Evolutionary conservation across 2,113 vertebrate genomes (phyloP), one percentile per base, ranked within the genome.

Genomic region (Pangasianodon hypophthalmus): DNA sequence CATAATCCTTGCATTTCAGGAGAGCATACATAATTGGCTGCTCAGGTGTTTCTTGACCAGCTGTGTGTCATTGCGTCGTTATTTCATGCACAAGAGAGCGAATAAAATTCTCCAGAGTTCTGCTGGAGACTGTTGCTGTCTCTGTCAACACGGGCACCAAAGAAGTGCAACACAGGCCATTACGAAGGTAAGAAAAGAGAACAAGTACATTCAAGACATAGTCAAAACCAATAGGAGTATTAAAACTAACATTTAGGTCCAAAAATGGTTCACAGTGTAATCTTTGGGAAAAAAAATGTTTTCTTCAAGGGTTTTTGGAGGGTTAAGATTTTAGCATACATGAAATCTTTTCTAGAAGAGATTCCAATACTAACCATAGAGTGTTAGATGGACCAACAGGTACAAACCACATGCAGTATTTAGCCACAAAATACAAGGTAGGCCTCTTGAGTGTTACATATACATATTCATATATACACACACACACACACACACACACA

Each of bases 31-130:
- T 37, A 88, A 88, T 82, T 88, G 60, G 56, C 58, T 88, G 46
- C 80, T 88, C 48, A 73, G 87, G 48, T 88, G 87, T 71, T 84
- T 88, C 48, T 67, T 71, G 48, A 83, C 48, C 87, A 84, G 80
- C 87, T 88, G 87, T 71, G 80, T 84, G 64, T 81, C 3, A 4
- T 64, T 50, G 56, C 29, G 0, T 77, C 8, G 10, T 52, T 81
- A 75, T 87, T 87, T 87, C 86, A 46, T 69, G 46, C 58, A 88
- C 46, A 83, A 52, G 13, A 54, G 62, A 83, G 79, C 14, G 4
- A 69, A 88, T 83, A 88, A 44, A 88, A 6, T 84, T 56, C n/a
- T 37, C 9, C 18, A 52, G 58, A 88, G 87, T 88, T 88, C 67
- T 62, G 37, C 0, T 11, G 54, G 56, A 16, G 11, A 3, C 81